Evolutionary conservation across 2,888 invertebrate genomes (phyloP).

Genomic region (Tigriopus californicus): DNA sequence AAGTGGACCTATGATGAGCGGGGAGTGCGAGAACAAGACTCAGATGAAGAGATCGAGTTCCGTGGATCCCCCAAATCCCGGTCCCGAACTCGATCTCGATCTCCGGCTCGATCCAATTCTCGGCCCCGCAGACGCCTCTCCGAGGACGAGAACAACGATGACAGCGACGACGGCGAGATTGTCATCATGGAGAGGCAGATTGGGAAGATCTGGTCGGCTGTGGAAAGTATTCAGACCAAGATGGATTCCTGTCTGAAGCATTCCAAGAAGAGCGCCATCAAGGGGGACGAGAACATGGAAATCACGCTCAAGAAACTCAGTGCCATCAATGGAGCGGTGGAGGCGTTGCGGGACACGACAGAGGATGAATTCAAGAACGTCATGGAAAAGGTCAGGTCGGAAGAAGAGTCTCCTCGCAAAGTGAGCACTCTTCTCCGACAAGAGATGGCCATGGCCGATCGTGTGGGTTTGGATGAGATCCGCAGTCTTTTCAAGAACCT

Average conservation of each 20-base stretch:
- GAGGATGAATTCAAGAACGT: not conserved
- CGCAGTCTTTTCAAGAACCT: not conserved
- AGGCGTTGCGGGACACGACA: not conserved
- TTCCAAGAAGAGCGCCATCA: not conserved
- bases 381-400: not conserved
- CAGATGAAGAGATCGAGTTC: not conserved
- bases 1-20: not conserved
- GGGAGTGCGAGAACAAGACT: not conserved
- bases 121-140: not conserved
- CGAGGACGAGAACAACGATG: not conserved
- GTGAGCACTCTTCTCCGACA: too few relatives aligned
- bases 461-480: not conserved
- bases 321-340: not conserved
- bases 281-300: not conserved
- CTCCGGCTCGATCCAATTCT: not conserved
- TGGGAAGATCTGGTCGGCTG: not conserved
- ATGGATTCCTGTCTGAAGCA: slow-evolving; percentile 4
- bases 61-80: not conserved
- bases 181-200: not conserved
- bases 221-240: not conserved
- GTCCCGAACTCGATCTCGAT: not conserved
- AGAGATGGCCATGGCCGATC: too few relatives aligned
- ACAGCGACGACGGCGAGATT: slow-evolving; percentile 4
- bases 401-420: not conserved
- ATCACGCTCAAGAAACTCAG: not conserved